These are phyloP conservation scores for Polydrusus pterygomalis DNA, from an alignment of 2,888 invertebrate genomes.

Conservation along the genomic window DNA sequence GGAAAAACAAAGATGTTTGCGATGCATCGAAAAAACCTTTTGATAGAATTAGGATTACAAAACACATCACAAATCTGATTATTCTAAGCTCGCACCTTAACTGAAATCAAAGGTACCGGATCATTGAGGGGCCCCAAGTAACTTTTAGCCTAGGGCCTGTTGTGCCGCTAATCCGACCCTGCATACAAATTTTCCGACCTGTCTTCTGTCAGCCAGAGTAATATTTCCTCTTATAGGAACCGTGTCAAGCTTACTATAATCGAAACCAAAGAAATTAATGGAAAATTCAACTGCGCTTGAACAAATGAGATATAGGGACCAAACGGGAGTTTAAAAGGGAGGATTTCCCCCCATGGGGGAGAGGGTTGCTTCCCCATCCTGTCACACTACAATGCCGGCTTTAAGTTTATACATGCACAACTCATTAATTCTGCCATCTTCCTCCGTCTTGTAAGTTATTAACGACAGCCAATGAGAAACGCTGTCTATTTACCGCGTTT, in stretches of 20 bases:
- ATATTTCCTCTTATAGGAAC: constrained; percentile 46
- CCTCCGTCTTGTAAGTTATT: constrained; percentile 70
- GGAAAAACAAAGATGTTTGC: too few relatives aligned
- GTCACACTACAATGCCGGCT: constrained; percentile 57
- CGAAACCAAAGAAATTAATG: constrained; percentile 57
- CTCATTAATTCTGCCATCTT: constrained; percentile 71
- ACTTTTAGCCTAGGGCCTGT: too few relatives aligned
- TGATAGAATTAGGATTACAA: too few relatives aligned
- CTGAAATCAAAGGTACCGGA: too few relatives aligned
- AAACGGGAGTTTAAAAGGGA: constrained; percentile 16
- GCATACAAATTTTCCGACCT: constrained; percentile 8
- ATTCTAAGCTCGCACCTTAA: too few relatives aligned
- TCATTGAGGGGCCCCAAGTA: too few relatives aligned
- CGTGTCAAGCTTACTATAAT: constrained; percentile 48
- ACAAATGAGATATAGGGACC: constrained; percentile 49
- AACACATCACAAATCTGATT: too few relatives aligned
- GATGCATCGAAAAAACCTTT: too few relatives aligned
- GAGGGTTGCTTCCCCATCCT: constrained; percentile 37
- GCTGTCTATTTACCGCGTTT: constrained; percentile 67
- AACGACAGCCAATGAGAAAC: constrained; percentile 70
- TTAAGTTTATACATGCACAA: constrained; percentile 60
- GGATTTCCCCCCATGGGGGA: background rate
- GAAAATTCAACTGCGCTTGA: constrained; percentile 50
- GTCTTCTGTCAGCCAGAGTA: constrained; percentile 44
- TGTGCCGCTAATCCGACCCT: too few relatives aligned